These are phyloP conservation scores for Phalloptychus januarius DNA, from an alignment of 2,797 vertebrate genomes.

Conservation along the genomic window DNA sequence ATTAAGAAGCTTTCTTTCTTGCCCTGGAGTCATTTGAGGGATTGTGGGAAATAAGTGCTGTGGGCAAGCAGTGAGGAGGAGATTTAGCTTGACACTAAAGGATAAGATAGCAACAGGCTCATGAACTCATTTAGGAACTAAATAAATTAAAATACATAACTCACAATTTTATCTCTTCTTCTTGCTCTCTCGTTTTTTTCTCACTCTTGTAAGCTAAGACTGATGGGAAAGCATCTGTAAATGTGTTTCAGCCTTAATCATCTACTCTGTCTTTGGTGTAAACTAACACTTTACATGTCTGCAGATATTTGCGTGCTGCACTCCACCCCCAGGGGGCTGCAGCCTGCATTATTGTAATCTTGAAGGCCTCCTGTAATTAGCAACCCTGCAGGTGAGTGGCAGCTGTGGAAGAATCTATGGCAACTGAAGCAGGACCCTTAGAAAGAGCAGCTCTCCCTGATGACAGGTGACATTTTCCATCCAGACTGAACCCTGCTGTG, in stretches of 20 bases:
- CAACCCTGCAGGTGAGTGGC: constrained; percentile 65
- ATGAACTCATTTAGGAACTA: background rate
- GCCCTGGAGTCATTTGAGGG: constrained; percentile 47
- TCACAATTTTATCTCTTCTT: background rate
- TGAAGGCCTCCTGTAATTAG: constrained; percentile 49
- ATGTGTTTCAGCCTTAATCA: background rate
- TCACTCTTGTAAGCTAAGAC: background rate
- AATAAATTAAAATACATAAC: background rate
- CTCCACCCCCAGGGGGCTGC: background rate
- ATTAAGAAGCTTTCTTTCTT: constrained; percentile 55
- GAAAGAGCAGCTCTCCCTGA: constrained; percentile 40
- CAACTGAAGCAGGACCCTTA: constrained; percentile 42
- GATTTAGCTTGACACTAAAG: constrained; percentile 59
- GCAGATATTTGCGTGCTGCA: background rate
- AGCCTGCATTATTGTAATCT: constrained; percentile 11
- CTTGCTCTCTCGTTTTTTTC: background rate
- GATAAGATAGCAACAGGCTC: constrained; percentile 27
- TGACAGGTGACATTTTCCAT: constrained; percentile 57
- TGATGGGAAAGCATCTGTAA: constrained; percentile 10
- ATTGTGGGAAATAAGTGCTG: constrained; percentile 68
- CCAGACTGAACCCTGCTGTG: constrained; percentile 35
- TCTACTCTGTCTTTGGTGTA: background rate
- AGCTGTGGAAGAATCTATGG: constrained; percentile 65
- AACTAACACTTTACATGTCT: background rate
- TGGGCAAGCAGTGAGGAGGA: constrained; percentile 44